Evolutionary conservation across 2,888 invertebrate genomes (phyloP).

Genomic region (Eupithecia insigniata): DNA sequence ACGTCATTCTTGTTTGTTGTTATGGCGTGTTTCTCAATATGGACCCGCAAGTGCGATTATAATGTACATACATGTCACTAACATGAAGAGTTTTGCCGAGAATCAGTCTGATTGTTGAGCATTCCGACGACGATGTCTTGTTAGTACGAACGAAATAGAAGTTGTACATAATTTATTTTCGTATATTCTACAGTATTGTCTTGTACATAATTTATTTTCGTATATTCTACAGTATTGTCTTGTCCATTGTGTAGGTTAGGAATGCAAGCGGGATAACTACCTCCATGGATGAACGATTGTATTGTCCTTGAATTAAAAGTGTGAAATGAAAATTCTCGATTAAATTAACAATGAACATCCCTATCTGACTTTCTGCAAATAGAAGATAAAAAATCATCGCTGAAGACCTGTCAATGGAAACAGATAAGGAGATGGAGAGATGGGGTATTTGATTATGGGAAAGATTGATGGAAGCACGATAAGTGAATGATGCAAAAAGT

Average conservation of each 20-base stretch:
- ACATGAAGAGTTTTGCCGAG: not conserved
- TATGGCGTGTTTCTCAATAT: not conserved
- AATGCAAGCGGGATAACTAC: not conserved
- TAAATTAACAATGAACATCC: not conserved
- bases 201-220: no score
- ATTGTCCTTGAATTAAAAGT: not conserved
- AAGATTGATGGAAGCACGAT: conserved; percentile 35
- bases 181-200: not conserved
- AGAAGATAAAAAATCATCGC: not conserved
- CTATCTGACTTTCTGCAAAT: not conserved
- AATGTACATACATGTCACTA: not conserved
- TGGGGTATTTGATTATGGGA: conserved; percentile 6
- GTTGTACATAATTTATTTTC: not conserved
- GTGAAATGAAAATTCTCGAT: not conserved
- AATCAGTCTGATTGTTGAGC: not conserved
- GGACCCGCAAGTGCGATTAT: not conserved
- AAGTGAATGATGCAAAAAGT: conserved; percentile 61
- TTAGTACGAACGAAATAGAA: not conserved
- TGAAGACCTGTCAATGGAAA: not conserved
- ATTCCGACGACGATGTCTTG: not conserved
- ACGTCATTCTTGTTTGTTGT: conserved; percentile 26
- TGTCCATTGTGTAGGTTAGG: not conserved
- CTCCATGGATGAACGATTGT: not conserved
- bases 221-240: not conserved
- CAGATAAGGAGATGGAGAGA: not conserved